Evolutionary conservation across 2,113 vertebrate species (phyloP), one percentile per base, ranked within the genome.

Genomic region (Ammodytes marinus): DNA sequence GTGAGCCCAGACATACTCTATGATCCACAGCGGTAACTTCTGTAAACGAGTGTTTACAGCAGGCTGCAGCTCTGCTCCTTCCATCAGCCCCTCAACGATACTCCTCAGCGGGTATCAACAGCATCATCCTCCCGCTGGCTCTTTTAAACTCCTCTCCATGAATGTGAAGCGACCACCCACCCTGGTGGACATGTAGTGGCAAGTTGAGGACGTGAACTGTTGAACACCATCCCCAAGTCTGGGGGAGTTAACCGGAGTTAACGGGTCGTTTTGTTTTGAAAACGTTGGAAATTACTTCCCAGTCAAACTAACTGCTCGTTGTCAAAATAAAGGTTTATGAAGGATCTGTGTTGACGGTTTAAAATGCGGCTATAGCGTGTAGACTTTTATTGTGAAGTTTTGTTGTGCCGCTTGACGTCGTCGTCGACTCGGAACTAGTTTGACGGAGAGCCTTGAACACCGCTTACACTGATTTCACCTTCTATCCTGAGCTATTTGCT

Each of bases 1-100:
- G 66, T 91, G 89, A 37, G 80, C 87, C 93, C 94, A 95, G 9
- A 93, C 80, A 2, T 92, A 83, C 83, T 95, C 94, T 39, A 94
- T 90, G 17, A 95, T 93, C 95, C 93, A 94, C 61, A 91, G 55
- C 1, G 93, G 78, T 6, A 93, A 53, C 69, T 60, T 69, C 11
- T n/a, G 74, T 2, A 54, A 14, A 65, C 52, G 3, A 8, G 10
- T n/a, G 0, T 0, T 14, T 27, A 1, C 27, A 14, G 4, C 61
- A 2, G 37, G 11, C 50, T 8, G 71, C 60, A 58, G 40, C 9
- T 64, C n/a, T 19, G 0, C 1, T 13, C 9, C 60, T 1, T 87
- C 90, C 92, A 91, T 92, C 85, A 1, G 65, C 0, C 4, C 54
- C 7, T 53, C 72, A 0, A 12, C 13, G 43, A 10, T 0, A 2